A percentile compares a stretch with the other conserved stretches of the same genome.
These are phyloP conservation scores for Pogonocichla stellata DNA, from an alignment of 2,113 vertebrate species.

Conservation along the genomic window DNA sequence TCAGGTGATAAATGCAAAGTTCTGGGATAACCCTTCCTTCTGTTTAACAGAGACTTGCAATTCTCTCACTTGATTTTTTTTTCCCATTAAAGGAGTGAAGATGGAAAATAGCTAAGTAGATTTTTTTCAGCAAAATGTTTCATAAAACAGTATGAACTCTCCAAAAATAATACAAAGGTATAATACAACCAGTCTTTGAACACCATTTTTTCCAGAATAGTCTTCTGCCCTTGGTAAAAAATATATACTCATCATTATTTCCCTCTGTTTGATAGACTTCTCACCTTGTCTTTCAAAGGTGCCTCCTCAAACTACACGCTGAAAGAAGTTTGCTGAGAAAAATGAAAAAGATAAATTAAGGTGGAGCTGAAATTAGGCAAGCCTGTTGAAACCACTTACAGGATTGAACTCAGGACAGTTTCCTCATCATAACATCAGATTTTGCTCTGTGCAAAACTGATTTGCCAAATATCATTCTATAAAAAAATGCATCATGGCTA, in stretches of 20 bases:
- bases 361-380: not conserved
- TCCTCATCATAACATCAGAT: not conserved
- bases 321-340: not conserved
- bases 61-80: not conserved
- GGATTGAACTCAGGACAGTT: not conserved
- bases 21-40: not conserved
- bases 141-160: not conserved
- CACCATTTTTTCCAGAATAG: not conserved
- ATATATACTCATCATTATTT: not conserved
- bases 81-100: not conserved
- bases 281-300: not conserved
- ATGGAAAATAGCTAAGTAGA: not conserved
- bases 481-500: not conserved
- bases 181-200: not conserved
- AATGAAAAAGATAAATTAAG: not conserved
- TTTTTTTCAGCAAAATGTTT: not conserved
- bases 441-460: not conserved
- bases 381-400: not conserved
- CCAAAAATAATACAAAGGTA: not conserved
- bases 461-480: not conserved
- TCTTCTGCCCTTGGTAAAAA: not conserved
- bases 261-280: not conserved
- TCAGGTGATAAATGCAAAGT: conserved; percentile 42
- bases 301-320: not conserved
- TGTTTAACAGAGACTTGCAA: not conserved